Conservation (phyloP, 2,113 vertebrate species). For the Alethe castanea region DNA sequence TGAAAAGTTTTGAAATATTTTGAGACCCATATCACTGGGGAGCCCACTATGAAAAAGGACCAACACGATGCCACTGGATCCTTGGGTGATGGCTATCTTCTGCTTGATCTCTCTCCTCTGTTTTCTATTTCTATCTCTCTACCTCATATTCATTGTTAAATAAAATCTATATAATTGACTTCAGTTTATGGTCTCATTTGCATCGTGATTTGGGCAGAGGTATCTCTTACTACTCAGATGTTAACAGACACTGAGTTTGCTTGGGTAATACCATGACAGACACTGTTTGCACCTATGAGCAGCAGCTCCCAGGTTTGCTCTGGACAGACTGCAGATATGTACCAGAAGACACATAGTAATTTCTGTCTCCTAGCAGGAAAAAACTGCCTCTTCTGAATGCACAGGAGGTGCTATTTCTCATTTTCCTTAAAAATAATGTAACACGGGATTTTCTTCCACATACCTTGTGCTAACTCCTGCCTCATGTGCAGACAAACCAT, state of each 20-base stretch:
- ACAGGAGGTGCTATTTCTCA: not conserved
- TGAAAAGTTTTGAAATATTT: not conserved
- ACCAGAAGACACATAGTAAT: not conserved
- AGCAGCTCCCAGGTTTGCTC: not conserved
- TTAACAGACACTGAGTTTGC: not conserved
- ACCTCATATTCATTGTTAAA: not conserved
- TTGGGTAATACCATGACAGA: not conserved
- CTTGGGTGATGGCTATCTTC: not conserved
- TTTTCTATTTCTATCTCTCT: not conserved
- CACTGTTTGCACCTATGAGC: not conserved
- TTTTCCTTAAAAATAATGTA: not conserved
- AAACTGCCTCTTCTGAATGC: not conserved
- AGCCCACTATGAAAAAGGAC: not conserved
- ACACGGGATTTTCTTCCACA: not conserved
- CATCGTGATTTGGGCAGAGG: not conserved
- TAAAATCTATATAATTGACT: not conserved
- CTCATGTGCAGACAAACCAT: not conserved
- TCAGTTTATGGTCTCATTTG: fast-evolving
- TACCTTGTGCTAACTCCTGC: not conserved
- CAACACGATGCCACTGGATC: not conserved
- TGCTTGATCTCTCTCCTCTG: not conserved
- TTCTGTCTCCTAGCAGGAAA: not conserved
- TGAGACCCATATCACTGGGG: not conserved
- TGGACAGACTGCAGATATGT: not conserved
- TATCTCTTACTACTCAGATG: not conserved